Conservation (phyloP, 2,797 vertebrate species). For the Myripristis jacobus region DNA sequence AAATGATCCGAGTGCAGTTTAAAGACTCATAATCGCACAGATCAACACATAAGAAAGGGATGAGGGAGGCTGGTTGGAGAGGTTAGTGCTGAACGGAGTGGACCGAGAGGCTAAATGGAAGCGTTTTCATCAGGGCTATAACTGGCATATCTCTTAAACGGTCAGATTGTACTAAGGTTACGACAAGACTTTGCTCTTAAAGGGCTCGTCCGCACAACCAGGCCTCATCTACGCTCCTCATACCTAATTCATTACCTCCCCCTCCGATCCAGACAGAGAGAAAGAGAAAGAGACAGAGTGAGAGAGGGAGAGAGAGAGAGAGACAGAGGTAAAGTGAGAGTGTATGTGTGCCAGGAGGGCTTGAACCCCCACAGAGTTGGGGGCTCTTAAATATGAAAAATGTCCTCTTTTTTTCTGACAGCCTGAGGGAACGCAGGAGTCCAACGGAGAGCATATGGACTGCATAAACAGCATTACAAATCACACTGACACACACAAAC, state of each 20-base stretch:
- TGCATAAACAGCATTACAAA: conserved; percentile 75
- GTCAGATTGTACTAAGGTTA: conserved; percentile 48
- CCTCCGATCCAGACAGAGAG: too few relatives aligned
- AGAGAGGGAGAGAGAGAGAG: conserved; percentile 18
- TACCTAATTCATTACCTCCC: conserved; percentile 79
- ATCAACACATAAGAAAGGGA: not conserved
- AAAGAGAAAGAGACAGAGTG: too few relatives aligned
- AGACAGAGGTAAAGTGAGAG: conserved; percentile 30
- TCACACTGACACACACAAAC: conserved; percentile 44
- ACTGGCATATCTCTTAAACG: conserved; percentile 51
- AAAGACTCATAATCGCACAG: too few relatives aligned
- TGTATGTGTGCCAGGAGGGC: conserved; percentile 39
- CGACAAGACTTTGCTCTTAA: conserved; percentile 80
- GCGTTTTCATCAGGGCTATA: conserved; percentile 34
- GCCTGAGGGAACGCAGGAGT: conserved; percentile 67
- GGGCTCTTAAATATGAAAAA: conserved; percentile 77
- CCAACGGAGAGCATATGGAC: conserved; percentile 72
- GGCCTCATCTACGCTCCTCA: conserved; percentile 60
- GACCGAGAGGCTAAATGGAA: conserved; percentile 26
- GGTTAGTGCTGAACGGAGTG: conserved; percentile 1
- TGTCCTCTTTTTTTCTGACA: conserved; percentile 55
- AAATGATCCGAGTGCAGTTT: conserved; percentile 9
- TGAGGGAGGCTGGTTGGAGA: conserved; percentile 4
- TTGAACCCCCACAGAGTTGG: conserved; percentile 57
- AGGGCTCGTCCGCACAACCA: conserved; percentile 57